Conservation (phyloP, 2,888 invertebrate genomes). For the Argyresthia goedartella region DNA sequence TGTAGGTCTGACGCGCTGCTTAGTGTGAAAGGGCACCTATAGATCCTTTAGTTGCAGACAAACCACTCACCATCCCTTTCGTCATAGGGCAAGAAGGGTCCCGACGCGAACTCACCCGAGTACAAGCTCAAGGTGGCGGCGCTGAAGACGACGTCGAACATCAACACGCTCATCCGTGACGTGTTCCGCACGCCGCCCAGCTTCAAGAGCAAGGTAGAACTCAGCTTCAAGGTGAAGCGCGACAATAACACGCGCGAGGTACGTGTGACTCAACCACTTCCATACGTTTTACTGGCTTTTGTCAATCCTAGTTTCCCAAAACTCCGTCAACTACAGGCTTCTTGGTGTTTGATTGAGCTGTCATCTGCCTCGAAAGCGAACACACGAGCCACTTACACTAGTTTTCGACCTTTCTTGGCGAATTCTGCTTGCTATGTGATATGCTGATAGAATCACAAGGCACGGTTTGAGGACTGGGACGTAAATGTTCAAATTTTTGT, state of each 20-base stretch:
- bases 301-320: too few relatives aligned
- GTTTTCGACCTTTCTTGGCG: too few relatives aligned
- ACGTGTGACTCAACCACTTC: conserved; percentile 7
- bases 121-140: conserved; percentile 84
- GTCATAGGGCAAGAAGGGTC: conserved; percentile 76
- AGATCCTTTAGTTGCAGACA: too few relatives aligned
- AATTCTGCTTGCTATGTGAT: too few relatives aligned
- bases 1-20: too few relatives aligned
- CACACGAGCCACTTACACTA: too few relatives aligned
- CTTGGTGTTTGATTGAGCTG: too few relatives aligned
- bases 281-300: neutral
- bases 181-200: conserved; percentile 94
- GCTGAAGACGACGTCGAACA: conserved; percentile 91
- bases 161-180: conserved; percentile 92
- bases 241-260: conserved; percentile 44
- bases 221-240: conserved; percentile 74
- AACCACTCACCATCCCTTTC: neutral
- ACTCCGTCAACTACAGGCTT: too few relatives aligned
- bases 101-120: conserved; percentile 82
- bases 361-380: too few relatives aligned
- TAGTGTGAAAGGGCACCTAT: too few relatives aligned
- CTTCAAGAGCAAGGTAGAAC: conserved; percentile 85
- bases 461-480: too few relatives aligned
- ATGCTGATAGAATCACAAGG: too few relatives aligned
- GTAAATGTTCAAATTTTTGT: neutral